These are phyloP conservation scores for Drosophila conformis DNA, from an alignment of 2,888 invertebrate species.

Conservation along the genomic window DNA sequence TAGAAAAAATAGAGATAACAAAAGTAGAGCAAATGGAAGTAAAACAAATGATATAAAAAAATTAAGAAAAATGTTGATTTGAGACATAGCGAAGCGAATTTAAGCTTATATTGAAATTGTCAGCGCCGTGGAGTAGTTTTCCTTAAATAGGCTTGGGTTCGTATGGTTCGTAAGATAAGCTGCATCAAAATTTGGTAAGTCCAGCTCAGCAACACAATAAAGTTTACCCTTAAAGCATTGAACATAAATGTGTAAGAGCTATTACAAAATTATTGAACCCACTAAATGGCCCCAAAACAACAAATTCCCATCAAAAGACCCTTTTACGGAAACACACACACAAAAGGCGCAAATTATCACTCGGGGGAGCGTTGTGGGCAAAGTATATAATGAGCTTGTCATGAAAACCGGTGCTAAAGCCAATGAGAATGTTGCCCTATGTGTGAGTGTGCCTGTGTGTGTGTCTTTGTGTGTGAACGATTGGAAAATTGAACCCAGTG, in stretches of 20 bases:
- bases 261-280: conserved; percentile 54
- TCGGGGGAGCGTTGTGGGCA: conserved; percentile 67
- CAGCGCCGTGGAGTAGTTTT: not conserved
- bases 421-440: conserved; percentile 20
- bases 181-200: not conserved
- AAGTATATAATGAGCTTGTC: conserved; percentile 74
- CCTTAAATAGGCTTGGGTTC: not conserved
- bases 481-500: conserved; percentile 4
- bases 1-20: not conserved
- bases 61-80: not conserved
- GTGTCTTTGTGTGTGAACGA: conserved; percentile 17
- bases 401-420: conserved; percentile 23
- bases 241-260: not conserved
- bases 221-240: not conserved
- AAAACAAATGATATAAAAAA: not conserved
- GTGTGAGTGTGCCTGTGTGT: conserved; percentile 54
- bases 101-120: not conserved
- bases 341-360: conserved; percentile 65
- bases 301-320: conserved; percentile 16
- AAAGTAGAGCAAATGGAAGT: not conserved
- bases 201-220: not conserved
- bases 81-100: too few species aligned
- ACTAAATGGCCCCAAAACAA: conserved; percentile 50
- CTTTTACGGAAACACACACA: conserved; percentile 4
- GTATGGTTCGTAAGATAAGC: not conserved